phyloP scores from a whole-genome alignment of 2,797 vertebrate genomes.

The Periophthalmus magnuspinnatus region DNA sequence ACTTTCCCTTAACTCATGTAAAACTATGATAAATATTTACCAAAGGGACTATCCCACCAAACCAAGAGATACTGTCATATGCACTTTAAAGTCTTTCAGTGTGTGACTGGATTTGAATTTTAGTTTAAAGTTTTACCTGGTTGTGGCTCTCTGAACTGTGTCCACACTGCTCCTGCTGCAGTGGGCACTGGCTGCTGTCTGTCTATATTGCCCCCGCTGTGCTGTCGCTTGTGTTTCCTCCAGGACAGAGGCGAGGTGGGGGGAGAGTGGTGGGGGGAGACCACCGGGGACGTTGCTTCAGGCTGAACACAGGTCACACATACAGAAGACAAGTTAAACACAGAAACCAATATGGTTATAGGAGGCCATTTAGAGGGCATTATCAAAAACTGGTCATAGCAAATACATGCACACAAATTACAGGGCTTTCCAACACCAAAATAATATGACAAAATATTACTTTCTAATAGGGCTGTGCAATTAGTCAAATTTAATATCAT shows the following conservation, averaged over 20 bases:
- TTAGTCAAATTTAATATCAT: no score
- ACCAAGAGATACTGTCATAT: no score
- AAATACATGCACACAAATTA: not conserved
- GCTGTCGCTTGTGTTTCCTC: slow-evolving; percentile 95
- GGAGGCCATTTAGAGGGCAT: not conserved
- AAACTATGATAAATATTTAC: no score
- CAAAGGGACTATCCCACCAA: no score
- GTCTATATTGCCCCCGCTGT: slow-evolving; percentile 90
- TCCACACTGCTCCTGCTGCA: slow-evolving; percentile 86
- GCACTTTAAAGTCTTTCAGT: no score
- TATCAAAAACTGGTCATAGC: not conserved
- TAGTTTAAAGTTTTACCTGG: slow-evolving; percentile 72
- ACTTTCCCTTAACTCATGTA: no score
- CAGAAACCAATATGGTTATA: not conserved
- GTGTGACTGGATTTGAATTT: no score
- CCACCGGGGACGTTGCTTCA: slow-evolving; percentile 92
- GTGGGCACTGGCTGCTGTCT: slow-evolving; percentile 79
- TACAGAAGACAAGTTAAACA: not conserved
- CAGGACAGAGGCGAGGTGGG: slow-evolving; percentile 91
- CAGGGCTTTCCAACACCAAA: not conserved
- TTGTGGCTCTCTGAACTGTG: slow-evolving; percentile 91
- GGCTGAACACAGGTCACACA: slow-evolving; percentile 56
- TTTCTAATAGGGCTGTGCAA: not conserved
- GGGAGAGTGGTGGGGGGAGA: slow-evolving; percentile 95
- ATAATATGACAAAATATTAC: not conserved